Conservation (phyloP, 2,797 vertebrate genomes). For the Hipposideros larvatus region DNA sequence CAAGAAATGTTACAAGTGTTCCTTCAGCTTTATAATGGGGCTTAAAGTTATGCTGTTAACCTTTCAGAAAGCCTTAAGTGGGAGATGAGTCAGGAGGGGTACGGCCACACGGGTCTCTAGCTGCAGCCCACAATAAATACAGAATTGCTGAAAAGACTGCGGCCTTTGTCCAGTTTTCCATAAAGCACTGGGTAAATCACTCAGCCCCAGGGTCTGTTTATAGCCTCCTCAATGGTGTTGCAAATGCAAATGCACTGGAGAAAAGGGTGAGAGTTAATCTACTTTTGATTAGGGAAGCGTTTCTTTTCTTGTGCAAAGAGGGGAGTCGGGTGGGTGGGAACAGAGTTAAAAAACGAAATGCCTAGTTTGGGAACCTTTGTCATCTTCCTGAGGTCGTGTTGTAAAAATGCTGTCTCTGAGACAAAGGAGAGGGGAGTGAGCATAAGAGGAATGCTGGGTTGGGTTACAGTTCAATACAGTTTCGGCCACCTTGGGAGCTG, state of each 20-base stretch:
- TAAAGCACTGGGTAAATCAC: conserved; percentile 66
- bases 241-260: conserved; percentile 62
- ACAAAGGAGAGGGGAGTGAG: not conserved
- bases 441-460: not conserved
- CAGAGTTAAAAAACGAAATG: not conserved
- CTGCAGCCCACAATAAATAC: not conserved
- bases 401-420: not conserved
- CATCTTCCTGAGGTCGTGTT: not conserved
- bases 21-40: conserved; percentile 57
- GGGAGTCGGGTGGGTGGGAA: not conserved
- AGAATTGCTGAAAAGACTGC: conserved; percentile 12
- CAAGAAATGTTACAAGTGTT: conserved; percentile 46
- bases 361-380: not conserved
- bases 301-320: conserved; percentile 60
- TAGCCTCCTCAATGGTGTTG: conserved; percentile 59
- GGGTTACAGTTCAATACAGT: not conserved
- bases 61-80: conserved; percentile 68
- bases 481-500: conserved; percentile 16
- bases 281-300: conserved; percentile 73
- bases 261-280: conserved; percentile 80
- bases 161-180: conserved; percentile 71
- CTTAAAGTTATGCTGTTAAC: conserved; percentile 28
- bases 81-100: not conserved
- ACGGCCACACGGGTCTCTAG: not conserved
- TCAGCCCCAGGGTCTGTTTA: conserved; percentile 64